phyloP scores from a whole-genome alignment of 2,113 vertebrate genomes.

The Paradoxurus hermaphroditus region DNA sequence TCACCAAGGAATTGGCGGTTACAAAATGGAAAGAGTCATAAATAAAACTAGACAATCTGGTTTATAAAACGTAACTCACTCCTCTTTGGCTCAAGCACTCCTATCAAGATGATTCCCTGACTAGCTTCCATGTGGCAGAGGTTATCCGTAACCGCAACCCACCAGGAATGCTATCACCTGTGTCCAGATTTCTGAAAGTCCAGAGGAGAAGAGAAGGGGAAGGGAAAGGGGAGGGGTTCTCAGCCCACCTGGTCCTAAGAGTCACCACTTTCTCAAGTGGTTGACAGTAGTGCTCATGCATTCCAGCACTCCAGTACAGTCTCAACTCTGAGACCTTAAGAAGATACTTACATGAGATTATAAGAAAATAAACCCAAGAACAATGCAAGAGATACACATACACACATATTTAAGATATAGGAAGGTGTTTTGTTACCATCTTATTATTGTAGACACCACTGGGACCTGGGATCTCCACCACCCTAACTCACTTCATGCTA shows the following conservation, averaged over 20 bases:
- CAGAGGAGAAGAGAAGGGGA: not conserved
- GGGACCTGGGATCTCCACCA: not conserved
- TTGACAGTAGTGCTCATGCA: not conserved
- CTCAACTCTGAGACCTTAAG: too few species aligned
- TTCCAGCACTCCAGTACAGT: not conserved
- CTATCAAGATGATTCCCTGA: not conserved
- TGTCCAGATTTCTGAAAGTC: not conserved
- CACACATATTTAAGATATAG: rapidly evolving
- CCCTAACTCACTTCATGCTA: not conserved
- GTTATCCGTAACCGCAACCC: too few species aligned
- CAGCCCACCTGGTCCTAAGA: not conserved
- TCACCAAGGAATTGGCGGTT: not conserved
- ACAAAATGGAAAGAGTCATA: not conserved
- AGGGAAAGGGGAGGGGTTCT: not conserved
- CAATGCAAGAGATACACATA: not conserved
- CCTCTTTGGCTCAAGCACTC: not conserved
- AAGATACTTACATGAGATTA: not conserved
- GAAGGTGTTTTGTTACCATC: not conserved
- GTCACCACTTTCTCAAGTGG: not conserved
- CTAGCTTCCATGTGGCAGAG: not conserved
- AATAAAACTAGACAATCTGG: not conserved
- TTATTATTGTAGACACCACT: not conserved
- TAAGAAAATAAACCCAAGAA: not conserved
- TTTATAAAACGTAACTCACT: not conserved
- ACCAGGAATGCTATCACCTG: not conserved